Conservation (phyloP, 92 coral and sea anemone genomes). For the Anthopleura xanthogrammica region DNA sequence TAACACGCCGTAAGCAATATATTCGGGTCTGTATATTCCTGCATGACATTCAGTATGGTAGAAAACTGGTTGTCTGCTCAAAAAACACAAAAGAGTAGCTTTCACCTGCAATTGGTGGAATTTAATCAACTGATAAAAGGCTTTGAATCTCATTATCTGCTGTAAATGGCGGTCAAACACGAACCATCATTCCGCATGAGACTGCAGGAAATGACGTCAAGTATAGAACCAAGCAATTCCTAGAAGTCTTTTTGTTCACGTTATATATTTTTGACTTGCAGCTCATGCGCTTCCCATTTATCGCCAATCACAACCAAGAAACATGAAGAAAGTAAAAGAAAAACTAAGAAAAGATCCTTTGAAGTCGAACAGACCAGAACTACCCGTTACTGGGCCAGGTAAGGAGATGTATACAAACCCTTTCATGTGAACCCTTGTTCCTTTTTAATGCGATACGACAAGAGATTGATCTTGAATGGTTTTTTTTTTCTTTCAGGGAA, state of each 20-base stretch:
- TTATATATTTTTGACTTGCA: slow-evolving; percentile 8
- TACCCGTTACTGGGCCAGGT: slow-evolving; percentile 97
- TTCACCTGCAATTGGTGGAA: no score
- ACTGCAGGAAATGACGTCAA: no score
- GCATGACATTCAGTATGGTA: no score
- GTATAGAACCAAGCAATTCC: no score
- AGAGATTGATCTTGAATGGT: slow-evolving; percentile 36
- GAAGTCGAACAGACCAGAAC: slow-evolving; percentile 86
- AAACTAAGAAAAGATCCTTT: slow-evolving; percentile 81
- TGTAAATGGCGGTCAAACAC: no score
- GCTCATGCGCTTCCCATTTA: slow-evolving; percentile 98
- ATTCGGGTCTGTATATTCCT: no score
- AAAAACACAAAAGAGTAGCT: no score
- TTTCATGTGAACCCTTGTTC: no score
- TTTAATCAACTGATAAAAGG: no score
- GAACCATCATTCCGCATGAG: no score
- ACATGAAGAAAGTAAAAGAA: slow-evolving; percentile 93
- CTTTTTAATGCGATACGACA: slow-evolving; percentile 33
- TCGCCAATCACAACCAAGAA: slow-evolving; percentile 83
- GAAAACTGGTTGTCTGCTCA: no score
- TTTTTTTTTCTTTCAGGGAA: slow-evolving; percentile 70
- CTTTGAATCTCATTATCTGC: not conserved
- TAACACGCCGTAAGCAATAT: no score
- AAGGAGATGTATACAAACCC: not conserved
- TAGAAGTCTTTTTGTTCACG: not conserved